These are phyloP conservation scores for Takifugu ocellatus DNA, from an alignment of 2,797 vertebrate species.

Conservation along the genomic window DNA sequence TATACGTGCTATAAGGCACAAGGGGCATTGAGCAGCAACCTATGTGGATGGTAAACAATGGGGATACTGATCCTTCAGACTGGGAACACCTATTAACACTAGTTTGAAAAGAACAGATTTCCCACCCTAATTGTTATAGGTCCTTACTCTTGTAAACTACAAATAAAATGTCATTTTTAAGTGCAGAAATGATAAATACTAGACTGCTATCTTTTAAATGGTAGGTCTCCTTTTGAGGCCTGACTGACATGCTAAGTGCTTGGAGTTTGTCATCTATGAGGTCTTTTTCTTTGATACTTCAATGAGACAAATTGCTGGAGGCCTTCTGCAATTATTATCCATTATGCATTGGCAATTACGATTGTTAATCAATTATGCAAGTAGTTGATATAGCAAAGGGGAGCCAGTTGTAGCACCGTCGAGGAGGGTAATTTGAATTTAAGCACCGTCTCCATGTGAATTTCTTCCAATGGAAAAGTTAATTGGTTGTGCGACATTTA, in stretches of 20 bases:
- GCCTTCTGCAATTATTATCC: slow-evolving; percentile 44
- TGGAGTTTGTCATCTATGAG: slow-evolving; percentile 1
- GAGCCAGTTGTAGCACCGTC: slow-evolving; percentile 18
- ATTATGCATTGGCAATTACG: slow-evolving; percentile 53
- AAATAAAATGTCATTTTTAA: neutral
- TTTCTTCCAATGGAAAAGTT: slow-evolving; percentile 11
- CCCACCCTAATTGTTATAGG: neutral
- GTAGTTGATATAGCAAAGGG: slow-evolving; percentile 10
- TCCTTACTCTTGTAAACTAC: neutral
- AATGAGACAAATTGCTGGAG: slow-evolving; percentile 21
- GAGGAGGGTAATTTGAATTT: slow-evolving; percentile 25
- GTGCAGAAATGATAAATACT: neutral
- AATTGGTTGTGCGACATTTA: slow-evolving; percentile 52
- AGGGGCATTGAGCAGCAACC: slow-evolving; percentile 23
- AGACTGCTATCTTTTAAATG: slow-evolving; percentile 7
- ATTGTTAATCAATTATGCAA: slow-evolving; percentile 48
- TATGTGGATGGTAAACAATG: slow-evolving; percentile 46
- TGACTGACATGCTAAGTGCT: slow-evolving; percentile 2
- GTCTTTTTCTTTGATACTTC: slow-evolving; percentile 7
- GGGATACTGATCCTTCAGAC: neutral
- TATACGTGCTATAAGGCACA: slow-evolving; percentile 43
- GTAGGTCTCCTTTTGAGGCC: slow-evolving; percentile 11
- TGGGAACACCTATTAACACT: neutral
- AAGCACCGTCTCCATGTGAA: slow-evolving; percentile 9
- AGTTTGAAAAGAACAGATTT: neutral